Percentiles rank a stretch among this genome's conserved stretches.
Evolutionary conservation across 1,140 invertebrate species (phyloP).

Genomic region (Euschistus heros): DNA sequence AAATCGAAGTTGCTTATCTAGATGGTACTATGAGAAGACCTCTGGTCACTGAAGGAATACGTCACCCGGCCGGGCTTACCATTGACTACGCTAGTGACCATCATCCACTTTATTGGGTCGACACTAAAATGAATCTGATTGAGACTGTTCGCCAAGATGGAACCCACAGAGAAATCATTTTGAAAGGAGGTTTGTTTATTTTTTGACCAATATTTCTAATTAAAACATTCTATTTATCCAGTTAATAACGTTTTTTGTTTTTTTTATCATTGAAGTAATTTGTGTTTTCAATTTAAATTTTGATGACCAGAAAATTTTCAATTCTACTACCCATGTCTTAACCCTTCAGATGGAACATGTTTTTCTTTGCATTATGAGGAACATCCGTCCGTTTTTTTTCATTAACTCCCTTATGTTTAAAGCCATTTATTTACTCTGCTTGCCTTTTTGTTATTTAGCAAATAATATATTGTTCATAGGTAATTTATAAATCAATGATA

Average conservation of each 20-base stretch:
- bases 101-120: slow-evolving; percentile 88
- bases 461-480: too few relatives aligned
- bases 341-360: too few relatives aligned
- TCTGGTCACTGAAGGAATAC: slow-evolving; percentile 65
- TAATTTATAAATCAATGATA: too few relatives aligned
- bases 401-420: too few relatives aligned
- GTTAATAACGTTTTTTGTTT: neutral
- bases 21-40: slow-evolving; percentile 77
- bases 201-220: too few relatives aligned
- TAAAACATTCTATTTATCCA: too few relatives aligned
- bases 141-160: slow-evolving; percentile 82
- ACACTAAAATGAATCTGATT: slow-evolving; percentile 86
- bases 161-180: slow-evolving; percentile 56
- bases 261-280: neutral
- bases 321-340: too few relatives aligned
- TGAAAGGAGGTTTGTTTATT: slow-evolving; percentile 46
- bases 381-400: too few relatives aligned
- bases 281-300: neutral
- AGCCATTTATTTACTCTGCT: too few relatives aligned
- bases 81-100: slow-evolving; percentile 78
- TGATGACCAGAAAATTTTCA: too few relatives aligned
- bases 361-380: too few relatives aligned
- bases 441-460: too few relatives aligned
- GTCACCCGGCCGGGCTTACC: slow-evolving; percentile 74
- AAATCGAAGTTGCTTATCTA: slow-evolving; percentile 90